Evolutionary conservation across 2,113 vertebrate species (phyloP).

Genomic region (Aegithalos caudatus): DNA sequence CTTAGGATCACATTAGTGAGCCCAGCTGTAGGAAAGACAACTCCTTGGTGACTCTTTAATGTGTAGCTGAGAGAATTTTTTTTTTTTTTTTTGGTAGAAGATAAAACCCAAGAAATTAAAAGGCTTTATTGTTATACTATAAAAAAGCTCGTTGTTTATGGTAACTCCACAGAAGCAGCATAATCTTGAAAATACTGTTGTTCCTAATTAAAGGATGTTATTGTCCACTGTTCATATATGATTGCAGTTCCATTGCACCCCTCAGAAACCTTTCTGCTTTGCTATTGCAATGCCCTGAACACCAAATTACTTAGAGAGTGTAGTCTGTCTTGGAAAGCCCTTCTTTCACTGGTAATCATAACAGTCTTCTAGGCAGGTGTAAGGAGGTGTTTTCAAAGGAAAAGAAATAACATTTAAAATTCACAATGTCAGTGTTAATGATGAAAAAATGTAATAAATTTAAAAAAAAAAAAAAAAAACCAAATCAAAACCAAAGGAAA

Average conservation of each 20-base stretch:
- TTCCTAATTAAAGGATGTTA: conserved; percentile 2
- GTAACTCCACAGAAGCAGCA: conserved; percentile 28
- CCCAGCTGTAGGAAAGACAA: background rate
- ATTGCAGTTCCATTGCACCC: background rate
- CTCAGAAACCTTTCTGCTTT: conserved; percentile 11
- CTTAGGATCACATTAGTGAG: background rate
- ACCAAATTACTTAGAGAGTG: background rate
- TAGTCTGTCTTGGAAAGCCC: background rate
- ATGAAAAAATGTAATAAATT: background rate
- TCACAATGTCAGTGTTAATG: background rate
- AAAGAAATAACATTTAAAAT: background rate
- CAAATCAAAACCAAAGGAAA: background rate
- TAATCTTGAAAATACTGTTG: conserved; percentile 17
- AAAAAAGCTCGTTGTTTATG: conserved; percentile 59
- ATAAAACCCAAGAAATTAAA: conserved; percentile 29
- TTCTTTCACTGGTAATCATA: background rate
- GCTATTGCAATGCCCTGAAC: background rate
- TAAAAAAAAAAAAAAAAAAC: background rate
- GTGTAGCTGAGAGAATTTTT: background rate
- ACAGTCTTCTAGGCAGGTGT: background rate
- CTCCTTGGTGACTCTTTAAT: background rate
- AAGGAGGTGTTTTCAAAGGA: background rate
- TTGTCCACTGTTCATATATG: background rate
- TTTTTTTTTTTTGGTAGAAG: background rate
- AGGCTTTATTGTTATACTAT: conserved; percentile 1